These are phyloP conservation scores for Agrochola lota DNA, from an alignment of 2,888 invertebrate genomes.

Conservation along the genomic window DNA sequence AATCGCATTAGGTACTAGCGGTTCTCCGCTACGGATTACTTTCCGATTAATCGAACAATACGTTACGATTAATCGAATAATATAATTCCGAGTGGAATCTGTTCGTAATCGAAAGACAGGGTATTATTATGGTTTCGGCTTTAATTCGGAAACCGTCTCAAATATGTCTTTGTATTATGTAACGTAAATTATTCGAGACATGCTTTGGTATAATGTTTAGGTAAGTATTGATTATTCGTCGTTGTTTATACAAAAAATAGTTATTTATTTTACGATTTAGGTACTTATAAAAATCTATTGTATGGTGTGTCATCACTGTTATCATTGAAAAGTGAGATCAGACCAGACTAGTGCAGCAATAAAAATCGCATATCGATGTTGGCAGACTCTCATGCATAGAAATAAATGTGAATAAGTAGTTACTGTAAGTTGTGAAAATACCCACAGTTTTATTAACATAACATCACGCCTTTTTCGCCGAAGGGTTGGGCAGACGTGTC, in stretches of 20 bases:
- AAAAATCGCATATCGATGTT: background rate
- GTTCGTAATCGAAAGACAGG: background rate
- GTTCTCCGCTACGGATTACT: slow-evolving; percentile 2
- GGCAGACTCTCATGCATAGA: background rate
- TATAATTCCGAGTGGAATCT: background rate
- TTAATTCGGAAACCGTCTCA: slow-evolving; percentile 21
- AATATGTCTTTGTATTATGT: slow-evolving; percentile 21
- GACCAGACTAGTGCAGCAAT: background rate
- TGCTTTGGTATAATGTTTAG: background rate
- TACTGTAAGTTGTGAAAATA: no score
- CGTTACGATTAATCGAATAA: slow-evolving; percentile 19
- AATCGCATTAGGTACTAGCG: slow-evolving; percentile 14
- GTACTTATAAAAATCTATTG: background rate
- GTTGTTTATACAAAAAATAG: no score
- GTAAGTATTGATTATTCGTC: background rate
- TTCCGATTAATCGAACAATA: slow-evolving; percentile 11
- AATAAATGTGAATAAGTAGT: no score
- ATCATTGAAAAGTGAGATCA: background rate
- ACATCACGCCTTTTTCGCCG: no score
- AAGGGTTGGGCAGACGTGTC: no score
- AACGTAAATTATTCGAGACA: slow-evolving; percentile 27
- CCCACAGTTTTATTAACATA: no score
- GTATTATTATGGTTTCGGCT: slow-evolving; percentile 12
- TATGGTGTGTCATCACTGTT: background rate
- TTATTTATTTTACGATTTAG: background rate